Percentiles rank a stretch among this genome's conserved stretches.
These are phyloP conservation scores for Hypomecis punctinalis DNA, from an alignment of 2,888 invertebrate genomes.

Conservation along the genomic window DNA sequence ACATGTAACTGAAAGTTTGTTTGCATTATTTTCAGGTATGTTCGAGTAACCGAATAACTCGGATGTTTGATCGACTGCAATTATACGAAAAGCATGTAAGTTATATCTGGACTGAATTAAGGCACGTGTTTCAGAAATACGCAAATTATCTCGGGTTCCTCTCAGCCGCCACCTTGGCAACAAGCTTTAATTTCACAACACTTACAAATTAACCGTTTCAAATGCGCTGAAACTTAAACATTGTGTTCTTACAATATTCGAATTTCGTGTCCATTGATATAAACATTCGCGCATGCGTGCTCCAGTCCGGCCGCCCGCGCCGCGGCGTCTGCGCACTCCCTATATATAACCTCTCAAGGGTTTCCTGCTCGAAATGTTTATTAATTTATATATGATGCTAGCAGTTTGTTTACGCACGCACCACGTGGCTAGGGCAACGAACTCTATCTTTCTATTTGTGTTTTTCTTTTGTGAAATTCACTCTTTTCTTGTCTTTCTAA, in stretches of 20 bases:
- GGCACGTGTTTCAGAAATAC: conserved; percentile 25
- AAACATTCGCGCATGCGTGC: conserved; percentile 70
- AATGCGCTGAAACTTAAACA: conserved; percentile 50
- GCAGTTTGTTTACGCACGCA: conserved; percentile 72
- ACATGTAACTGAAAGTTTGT: conserved; percentile 4
- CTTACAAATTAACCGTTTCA: conserved; percentile 47
- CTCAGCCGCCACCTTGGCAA: conserved; percentile 52
- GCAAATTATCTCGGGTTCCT: conserved; percentile 30
- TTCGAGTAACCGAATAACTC: conserved; percentile 9
- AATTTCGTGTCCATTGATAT: conserved; percentile 66
- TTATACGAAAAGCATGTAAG: conserved; percentile 14
- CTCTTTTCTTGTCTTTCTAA: conserved; percentile 49
- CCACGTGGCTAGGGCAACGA: conserved; percentile 75
- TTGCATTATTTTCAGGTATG: conserved; percentile 30
- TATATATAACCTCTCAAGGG: conserved; percentile 80
- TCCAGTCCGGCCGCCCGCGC: conserved; percentile 50
- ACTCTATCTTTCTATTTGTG: conserved; percentile 56
- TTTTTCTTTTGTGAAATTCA: conserved; percentile 56
- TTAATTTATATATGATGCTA: conserved; percentile 75
- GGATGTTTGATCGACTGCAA: conserved; percentile 9
- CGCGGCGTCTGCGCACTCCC: conserved; percentile 71
- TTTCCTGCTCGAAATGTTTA: conserved; percentile 77
- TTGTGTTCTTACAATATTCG: conserved; percentile 54
- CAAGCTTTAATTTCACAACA: conserved; percentile 48
- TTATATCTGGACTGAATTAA: conserved; percentile 22